phyloP scores from a whole-genome alignment of 2,797 vertebrate genomes.

The Bradypodion ventrale region DNA sequence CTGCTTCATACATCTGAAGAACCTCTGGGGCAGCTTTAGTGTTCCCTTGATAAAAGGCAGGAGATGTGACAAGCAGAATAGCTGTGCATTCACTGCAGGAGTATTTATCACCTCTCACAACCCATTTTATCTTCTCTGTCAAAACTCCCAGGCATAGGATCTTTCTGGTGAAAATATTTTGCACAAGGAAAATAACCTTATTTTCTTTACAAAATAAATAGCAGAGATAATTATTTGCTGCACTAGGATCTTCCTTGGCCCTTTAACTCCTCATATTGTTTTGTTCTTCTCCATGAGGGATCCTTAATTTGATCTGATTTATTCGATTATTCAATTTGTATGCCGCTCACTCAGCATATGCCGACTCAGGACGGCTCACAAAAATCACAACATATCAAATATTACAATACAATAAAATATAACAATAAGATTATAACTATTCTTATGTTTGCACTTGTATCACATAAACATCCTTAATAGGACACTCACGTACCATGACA shows the following conservation, averaged over 20 bases:
- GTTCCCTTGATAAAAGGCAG: conserved; percentile 65
- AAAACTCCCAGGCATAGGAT: conserved; percentile 46
- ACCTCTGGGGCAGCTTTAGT: conserved; percentile 62
- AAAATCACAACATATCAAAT: no score
- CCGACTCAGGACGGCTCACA: no score
- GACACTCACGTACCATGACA: conserved; percentile 2
- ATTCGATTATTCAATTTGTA: no score
- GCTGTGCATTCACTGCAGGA: conserved; percentile 22
- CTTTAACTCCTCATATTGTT: conserved; percentile 14
- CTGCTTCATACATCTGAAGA: conserved; percentile 61
- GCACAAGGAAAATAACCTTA: conserved; percentile 30
- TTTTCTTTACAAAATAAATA: conserved; percentile 54
- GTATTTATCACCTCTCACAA: conserved; percentile 62
- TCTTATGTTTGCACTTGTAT: no score
- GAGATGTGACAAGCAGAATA: conserved; percentile 58
- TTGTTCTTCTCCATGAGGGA: conserved; percentile 32
- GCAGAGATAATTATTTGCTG: conserved; percentile 44
- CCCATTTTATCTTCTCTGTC: conserved; percentile 63
- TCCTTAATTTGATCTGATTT: no score
- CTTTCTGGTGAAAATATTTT: conserved; percentile 48
- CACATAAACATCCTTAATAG: conserved; percentile 31
- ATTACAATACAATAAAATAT: no score
- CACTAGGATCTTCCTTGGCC: not conserved
- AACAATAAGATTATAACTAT: no score
- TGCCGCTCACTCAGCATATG: no score